Base-by-base conservation (phyloP, 2,888 invertebrate species). In the Troilus luridus region DNA sequence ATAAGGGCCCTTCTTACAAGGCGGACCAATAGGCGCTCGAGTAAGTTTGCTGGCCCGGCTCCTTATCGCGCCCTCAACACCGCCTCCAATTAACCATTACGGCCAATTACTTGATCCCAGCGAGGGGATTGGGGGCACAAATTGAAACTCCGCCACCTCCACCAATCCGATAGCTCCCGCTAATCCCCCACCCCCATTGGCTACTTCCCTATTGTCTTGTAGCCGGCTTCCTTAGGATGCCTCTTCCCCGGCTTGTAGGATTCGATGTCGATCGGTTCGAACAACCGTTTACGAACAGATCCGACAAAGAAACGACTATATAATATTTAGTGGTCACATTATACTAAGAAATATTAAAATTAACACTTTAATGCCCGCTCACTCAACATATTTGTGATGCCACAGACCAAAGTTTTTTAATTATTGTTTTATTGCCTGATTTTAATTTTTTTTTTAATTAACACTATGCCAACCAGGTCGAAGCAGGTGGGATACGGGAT, bases 61-160 rank as follows among this genome's bases (percentile, higher is more conserved):
- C 89, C 67, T 77, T 89, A 89, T 89, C 89, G 72, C 56, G 0
- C n/a, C 67, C n/a, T 59, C 14, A 89, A 67, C 89, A 89, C 89
- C 89, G 89, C 89, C 58, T 67, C 89, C 89, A 89, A 89, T 89
- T 89, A 89, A 89, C 89, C 67, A 89, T 89, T 89, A 89, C 89
- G 58, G 89, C 89, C 89, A 89, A 89, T 89, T 89, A 89, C 89
- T 89, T 89, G 77, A 89, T 89, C 89, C 27, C 56, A 56, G 56
- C n/a, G 56, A 54, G 56, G 85, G 85, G 85, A 54, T 72, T 85
- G 56, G 85, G 21, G 85, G 85, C 85, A 54, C 85, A 85, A 85
- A 85, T 85, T 85, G 85, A 85, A 85, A 85, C 85, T 85, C 72
- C 27, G 27, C 72, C 72, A 72, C 72, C 72, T 72, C 72, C 72